phyloP scores from a whole-genome alignment of 2,797 vertebrate species.

The Carcharodon carcharias region DNA sequence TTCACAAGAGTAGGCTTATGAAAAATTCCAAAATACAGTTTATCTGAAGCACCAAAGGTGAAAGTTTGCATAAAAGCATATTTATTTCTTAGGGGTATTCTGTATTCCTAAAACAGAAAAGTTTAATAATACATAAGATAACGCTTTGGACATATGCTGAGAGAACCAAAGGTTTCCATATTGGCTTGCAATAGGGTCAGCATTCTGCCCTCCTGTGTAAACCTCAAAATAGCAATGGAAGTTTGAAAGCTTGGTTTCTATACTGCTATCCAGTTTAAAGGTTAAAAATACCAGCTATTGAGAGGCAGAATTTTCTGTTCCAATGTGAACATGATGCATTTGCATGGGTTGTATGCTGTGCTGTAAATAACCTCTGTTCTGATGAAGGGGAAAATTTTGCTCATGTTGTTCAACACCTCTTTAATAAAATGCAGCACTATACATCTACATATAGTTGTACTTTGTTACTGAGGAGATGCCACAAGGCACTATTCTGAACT shows the following conservation, averaged over 20 bases:
- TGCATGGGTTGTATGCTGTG: background rate
- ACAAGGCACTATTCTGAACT: background rate
- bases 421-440: background rate
- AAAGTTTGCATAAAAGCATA: background rate
- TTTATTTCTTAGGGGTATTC: background rate
- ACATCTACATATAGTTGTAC: background rate
- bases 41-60: background rate
- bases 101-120: background rate
- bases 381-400: background rate
- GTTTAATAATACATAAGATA: background rate
- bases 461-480: conserved; percentile 10
- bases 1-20: background rate
- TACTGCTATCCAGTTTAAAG: background rate
- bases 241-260: background rate
- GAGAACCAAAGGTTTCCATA: background rate
- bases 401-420: background rate
- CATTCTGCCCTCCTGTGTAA: background rate
- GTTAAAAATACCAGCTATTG: background rate
- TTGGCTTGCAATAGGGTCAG: background rate
- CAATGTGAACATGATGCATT: background rate
- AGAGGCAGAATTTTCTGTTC: background rate
- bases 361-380: background rate
- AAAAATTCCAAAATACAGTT: background rate
- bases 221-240: background rate
- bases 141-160: background rate